Conservation (phyloP, 2,888 invertebrate genomes). For the Mellilla xanthometata region DNA sequence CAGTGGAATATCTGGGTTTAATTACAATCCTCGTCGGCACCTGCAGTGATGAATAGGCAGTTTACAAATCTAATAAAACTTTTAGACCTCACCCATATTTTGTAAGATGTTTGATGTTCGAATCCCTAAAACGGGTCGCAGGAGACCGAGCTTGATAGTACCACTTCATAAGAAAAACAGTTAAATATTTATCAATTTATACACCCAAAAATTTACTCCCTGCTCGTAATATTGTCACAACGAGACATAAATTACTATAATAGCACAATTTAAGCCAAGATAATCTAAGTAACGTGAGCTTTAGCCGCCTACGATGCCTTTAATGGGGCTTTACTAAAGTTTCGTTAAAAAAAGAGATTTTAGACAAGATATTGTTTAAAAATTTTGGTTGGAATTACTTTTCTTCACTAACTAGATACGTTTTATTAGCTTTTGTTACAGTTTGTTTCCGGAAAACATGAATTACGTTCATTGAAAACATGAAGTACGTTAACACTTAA, state of each 20-base stretch:
- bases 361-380: slow-evolving; percentile 5
- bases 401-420: slow-evolving; percentile 1
- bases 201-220: slow-evolving; percentile 11
- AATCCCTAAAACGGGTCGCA: no score
- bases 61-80: no score
- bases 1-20: no score
- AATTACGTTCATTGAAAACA: no score
- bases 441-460: neutral
- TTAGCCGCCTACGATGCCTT: slow-evolving; percentile 9
- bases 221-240: slow-evolving; percentile 16
- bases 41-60: no score
- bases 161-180: no score
- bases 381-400: neutral
- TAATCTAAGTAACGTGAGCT: slow-evolving; percentile 19
- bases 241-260: slow-evolving; percentile 20
- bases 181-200: slow-evolving; percentile 13
- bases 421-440: neutral
- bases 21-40: no score
- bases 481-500: no score
- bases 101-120: no score
- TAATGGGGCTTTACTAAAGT: slow-evolving; percentile 18
- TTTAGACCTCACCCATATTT: no score
- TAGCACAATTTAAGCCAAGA: slow-evolving; percentile 20
- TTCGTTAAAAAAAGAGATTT: slow-evolving; percentile 10
- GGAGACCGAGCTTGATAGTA: no score